These are phyloP conservation scores for Pherbina coryleti DNA, from an alignment of 2,888 invertebrate genomes.

Conservation along the genomic window DNA sequence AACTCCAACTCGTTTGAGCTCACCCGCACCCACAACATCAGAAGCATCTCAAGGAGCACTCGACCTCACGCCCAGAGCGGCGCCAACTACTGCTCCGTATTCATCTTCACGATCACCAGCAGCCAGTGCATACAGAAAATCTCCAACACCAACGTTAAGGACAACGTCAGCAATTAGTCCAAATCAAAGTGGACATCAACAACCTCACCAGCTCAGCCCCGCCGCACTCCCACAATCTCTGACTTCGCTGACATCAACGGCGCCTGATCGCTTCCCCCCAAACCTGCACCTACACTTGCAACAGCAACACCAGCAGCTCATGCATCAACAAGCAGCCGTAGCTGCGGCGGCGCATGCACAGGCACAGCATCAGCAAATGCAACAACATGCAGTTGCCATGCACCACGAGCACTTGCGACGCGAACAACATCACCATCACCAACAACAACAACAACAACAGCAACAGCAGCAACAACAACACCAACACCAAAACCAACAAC, in stretches of 20 bases:
- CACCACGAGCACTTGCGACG: slow-evolving; percentile 65
- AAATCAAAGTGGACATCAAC: slow-evolving; percentile 38
- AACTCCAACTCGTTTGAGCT: slow-evolving; percentile 44
- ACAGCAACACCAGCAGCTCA: slow-evolving; percentile 65
- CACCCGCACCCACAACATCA: slow-evolving; percentile 67
- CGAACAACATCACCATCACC: slow-evolving; percentile 54
- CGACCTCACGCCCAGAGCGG: slow-evolving; percentile 72
- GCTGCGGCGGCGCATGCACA: slow-evolving; percentile 63
- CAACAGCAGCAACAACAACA: slow-evolving; percentile 61
- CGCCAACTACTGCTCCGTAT: slow-evolving; percentile 47
- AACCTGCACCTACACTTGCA: slow-evolving; percentile 65
- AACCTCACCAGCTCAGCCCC: slow-evolving; percentile 42
- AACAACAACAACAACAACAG: slow-evolving; percentile 65
- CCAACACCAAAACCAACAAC: slow-evolving; percentile 48
- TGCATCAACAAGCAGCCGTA: slow-evolving; percentile 62
- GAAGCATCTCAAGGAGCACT: slow-evolving; percentile 73
- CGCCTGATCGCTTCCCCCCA: slow-evolving; percentile 62
- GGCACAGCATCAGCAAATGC: slow-evolving; percentile 61
- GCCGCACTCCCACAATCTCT: slow-evolving; percentile 49
- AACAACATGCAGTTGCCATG: slow-evolving; percentile 62
- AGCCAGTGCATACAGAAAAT: slow-evolving; percentile 49
- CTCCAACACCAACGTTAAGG: slow-evolving; percentile 53
- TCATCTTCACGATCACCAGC: slow-evolving; percentile 43
- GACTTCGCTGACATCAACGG: slow-evolving; percentile 53
- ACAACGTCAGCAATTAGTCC: slow-evolving; percentile 45